Base-by-base conservation (phyloP, 2,888 invertebrate species). In the Drosophila anceps region DNA sequence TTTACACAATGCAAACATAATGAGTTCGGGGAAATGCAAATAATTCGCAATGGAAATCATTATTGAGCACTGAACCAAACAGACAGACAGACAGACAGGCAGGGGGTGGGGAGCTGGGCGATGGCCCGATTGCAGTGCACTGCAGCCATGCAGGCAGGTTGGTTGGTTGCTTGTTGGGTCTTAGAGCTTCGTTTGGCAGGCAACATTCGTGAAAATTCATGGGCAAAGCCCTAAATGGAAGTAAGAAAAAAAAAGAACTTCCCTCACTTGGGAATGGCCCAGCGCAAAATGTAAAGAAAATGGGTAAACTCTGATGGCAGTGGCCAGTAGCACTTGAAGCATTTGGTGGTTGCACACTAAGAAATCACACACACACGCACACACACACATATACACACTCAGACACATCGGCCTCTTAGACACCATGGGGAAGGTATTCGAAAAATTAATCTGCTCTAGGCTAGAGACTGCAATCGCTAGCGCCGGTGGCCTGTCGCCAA, bases 1-100 rank as follows among this genome's bases (percentile, higher is more conserved):
- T 83, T 60, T 79, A 83, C 84, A 83, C 84, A 83, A 83, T 82
- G 84, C 81, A 82, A 75, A 81, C 76, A 76, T 85, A 84, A 84
- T 84, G 85, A 84, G 85, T 85, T 82, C 61, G 79, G 84, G 84
- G 85, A 82, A 81, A 84, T 84, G 84, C 82, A 81, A 81, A 82
- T 81, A 84, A 84, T 70, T 84, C 84, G 79, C 84, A 64, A 79
- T 82, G 84, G 84, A 82, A 82, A 84, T 84, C 84, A 84, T 82
- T 82, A 84, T 84, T 84, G 83, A 84, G 82, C 82, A 76, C 53
- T 76, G 83, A 80, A 78, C 70, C 81, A 75, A 81, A 76, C 69
- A 71, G 48, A 20, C 35, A 53, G 66, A 33, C 37, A 37, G 27
- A 6, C 54, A 39, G 50, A 15, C 39, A 50, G 44, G 6, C 37